Evolutionary conservation across 2,113 vertebrate species (phyloP).

Genomic region (Hylia prasina): DNA sequence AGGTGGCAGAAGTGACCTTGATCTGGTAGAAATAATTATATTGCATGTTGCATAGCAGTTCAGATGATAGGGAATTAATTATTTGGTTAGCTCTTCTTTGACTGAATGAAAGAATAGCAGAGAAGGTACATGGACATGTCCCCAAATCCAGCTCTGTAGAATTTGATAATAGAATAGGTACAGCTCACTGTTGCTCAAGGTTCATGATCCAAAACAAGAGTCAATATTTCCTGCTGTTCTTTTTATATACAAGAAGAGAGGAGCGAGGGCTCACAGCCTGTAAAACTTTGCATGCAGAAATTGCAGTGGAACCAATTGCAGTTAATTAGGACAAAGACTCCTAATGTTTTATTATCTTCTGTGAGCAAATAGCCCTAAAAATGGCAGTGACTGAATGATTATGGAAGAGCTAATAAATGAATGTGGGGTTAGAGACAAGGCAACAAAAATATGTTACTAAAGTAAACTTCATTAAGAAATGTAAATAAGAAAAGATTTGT

Average conservation of each 20-base stretch:
- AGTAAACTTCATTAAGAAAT: background rate
- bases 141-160: background rate
- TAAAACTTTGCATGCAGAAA: background rate
- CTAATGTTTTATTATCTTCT: background rate
- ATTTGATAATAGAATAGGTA: background rate
- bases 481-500: background rate
- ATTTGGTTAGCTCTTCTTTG: background rate
- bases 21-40: background rate
- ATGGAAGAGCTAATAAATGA: background rate
- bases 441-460: background rate
- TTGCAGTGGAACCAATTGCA: background rate
- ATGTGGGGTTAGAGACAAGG: background rate
- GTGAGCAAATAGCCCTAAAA: background rate
- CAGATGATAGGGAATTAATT: background rate
- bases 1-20: background rate
- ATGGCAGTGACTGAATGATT: background rate
- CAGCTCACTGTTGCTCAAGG: background rate
- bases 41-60: background rate
- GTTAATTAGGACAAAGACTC: background rate
- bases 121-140: background rate
- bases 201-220: background rate
- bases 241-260: background rate
- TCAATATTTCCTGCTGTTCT: background rate
- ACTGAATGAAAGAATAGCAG: background rate
- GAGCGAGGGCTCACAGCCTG: background rate